Evolutionary conservation across 2,888 invertebrate species (phyloP), one percentile per base, ranked within the genome.

Genomic region (Dasypogon diadema): DNA sequence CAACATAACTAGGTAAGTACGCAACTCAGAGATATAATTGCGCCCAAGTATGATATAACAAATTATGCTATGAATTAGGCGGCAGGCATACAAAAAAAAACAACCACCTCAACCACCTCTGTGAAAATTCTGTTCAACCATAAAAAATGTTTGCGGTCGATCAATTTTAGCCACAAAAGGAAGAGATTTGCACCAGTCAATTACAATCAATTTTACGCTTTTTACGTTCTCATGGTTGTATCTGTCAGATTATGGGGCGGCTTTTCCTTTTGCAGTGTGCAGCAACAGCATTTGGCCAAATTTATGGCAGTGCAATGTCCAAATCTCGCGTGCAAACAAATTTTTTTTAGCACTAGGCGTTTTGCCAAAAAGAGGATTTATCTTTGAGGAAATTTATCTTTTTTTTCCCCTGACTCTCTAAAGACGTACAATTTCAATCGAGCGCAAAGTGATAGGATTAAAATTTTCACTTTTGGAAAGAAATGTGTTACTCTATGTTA

Each of bases 151-250:
- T 34, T 18, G 54, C 24, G 56, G 56, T 30, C 22, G 70, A 70
- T 70, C 54, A 30, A 70, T 51, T 21, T 12, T n/a, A 46, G 37
- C 37, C 56, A 73, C 73, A 73, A 73, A 54, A 56, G 56, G 54
- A 18, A 37, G 46, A 74, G 74, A 74, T 63, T 74, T 74, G 60
- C 74, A 30, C 58, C 75, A 75, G 70, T 75, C 75, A 75, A 70
- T 75, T 75, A 75, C 75, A 75, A 75, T 75, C 58, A 75, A 75
- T 75, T 75, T 75, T 58, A 70, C 70, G 75, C 70, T 51, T 58
- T 75, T 75, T 75, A 74, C 48, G 16, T 74, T 14, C 34, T 26
- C 34, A 60, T 51, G 42, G 51, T 14, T 26, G 63, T 51, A 48
- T 26, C 74, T 74, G 74, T 74, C 74, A 46, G 74, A 30, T 74